phyloP scores from a whole-genome alignment of 2,797 vertebrate genomes.

The Sylvia borin region DNA sequence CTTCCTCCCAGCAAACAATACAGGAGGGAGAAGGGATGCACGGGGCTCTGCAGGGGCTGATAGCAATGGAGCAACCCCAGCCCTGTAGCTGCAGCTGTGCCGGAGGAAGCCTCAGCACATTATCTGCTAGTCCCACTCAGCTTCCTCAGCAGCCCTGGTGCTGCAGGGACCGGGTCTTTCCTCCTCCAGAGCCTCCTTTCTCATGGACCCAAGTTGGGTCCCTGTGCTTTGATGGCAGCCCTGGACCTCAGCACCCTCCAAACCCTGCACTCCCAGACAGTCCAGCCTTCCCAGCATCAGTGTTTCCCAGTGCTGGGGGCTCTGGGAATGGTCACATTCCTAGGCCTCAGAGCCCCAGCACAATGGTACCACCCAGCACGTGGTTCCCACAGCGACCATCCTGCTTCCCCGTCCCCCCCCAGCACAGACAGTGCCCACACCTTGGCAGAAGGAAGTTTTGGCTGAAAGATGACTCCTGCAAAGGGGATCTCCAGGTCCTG shows the following conservation, averaged over 20 bases:
- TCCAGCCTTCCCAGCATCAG: neutral
- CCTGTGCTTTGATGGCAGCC: neutral
- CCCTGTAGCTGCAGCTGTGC: neutral
- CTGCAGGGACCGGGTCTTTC: fast-evolving
- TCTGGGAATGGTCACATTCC: neutral
- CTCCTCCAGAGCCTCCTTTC: neutral
- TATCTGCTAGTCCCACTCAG: conserved; percentile 38
- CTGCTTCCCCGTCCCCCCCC: neutral
- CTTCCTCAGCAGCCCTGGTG: conserved; percentile 2
- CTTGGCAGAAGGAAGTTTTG: neutral
- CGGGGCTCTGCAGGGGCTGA: neutral
- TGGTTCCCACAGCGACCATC: neutral
- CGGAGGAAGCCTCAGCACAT: neutral
- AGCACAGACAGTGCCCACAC: neutral
- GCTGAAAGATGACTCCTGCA: neutral
- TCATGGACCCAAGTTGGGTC: neutral
- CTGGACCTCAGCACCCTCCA: neutral
- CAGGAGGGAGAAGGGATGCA: neutral
- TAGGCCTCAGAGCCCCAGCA: neutral
- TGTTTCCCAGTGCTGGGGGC: neutral
- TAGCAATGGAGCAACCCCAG: neutral
- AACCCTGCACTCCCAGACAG: neutral
- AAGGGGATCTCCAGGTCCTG: neutral
- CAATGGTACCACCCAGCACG: fast-evolving
- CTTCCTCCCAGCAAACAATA: conserved; percentile 32